Base-by-base conservation (phyloP, 2,113 vertebrate species). In the Monarcha castaneiventris region DNA sequence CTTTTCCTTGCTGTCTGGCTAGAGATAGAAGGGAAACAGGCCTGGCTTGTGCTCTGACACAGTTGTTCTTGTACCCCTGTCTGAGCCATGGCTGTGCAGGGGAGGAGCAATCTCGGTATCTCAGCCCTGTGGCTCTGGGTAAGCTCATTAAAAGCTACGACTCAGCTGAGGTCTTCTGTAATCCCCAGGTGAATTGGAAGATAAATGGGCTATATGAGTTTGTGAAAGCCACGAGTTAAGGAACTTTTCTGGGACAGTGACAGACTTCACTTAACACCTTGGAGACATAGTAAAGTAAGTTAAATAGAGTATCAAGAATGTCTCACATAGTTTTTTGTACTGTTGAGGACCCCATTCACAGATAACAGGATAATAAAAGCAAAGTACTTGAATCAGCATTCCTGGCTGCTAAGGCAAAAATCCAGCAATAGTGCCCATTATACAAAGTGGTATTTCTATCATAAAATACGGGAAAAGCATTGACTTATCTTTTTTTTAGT, bases 261-360 rank as follows among this genome's bases (percentile, higher is more conserved):
- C 69, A 97, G 94, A 96, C 93, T 93, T 96, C 95, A 91, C 83
- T 97, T 97, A 96, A 82, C 96, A 90, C 94, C 75, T 95, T 1
- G 8, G 93, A 90, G 83, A 86, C 85, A 20, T 20, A 61, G 80
- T 58, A 46, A 95, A 95, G 85, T 59, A 74, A 93, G 86, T 94
- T 89, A 97, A 96, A 90, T 54, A 87, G 87, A 88, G 73, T 52
- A 94, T 84, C 44, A 90, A 95, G 90, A 92, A 84, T 87, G 96
- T 96, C 73, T 93, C 89, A 54, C 82, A n/a, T 75, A 84, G 64
- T 95, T 92, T 81, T 94, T 77, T 89, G 69, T 72, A 11, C 73
- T 66, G 37, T 62, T 74, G 93, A 93, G 77, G 48, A 87, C 43
- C 43, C 16, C 9, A 6, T 4, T 93, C 30, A 37, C 49, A 90